Evolutionary conservation across 2,113 vertebrate genomes (phyloP).

Genomic region (Acanthisitta chloris): DNA sequence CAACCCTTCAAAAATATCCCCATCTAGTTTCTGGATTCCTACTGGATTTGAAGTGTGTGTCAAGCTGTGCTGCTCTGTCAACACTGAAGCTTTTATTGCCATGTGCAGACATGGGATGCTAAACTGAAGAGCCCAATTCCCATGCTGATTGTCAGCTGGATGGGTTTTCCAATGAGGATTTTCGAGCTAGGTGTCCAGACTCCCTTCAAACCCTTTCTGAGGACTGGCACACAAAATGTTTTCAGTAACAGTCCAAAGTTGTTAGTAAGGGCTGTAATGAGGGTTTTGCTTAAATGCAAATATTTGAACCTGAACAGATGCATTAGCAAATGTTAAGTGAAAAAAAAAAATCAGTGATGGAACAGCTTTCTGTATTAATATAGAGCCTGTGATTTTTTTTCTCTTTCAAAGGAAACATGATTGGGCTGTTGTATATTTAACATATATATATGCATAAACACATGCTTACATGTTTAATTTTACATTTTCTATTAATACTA

Average conservation of each 20-base stretch:
- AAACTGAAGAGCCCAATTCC: not conserved
- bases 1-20: not conserved
- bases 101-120: not conserved
- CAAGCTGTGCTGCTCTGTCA: not conserved
- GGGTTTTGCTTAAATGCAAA: not conserved
- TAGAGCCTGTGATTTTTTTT: not conserved
- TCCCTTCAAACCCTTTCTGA: not conserved
- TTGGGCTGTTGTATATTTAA: not conserved
- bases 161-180: not conserved
- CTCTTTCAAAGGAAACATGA: not conserved
- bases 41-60: not conserved
- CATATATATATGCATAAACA: no score
- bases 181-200: not conserved
- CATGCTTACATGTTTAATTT: not conserved
- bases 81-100: not conserved
- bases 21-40: not conserved
- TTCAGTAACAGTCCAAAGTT: not conserved
- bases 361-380: not conserved
- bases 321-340: not conserved
- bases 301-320: not conserved
- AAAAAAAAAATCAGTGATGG: not conserved
- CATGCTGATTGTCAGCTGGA: not conserved
- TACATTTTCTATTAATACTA: not conserved
- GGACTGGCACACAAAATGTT: not conserved
- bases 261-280: not conserved